A percentile compares a stretch with the other conserved stretches of the same genome.
Conservation (phyloP, 1,140 invertebrate genomes). For the Conus betulinus region DNA sequence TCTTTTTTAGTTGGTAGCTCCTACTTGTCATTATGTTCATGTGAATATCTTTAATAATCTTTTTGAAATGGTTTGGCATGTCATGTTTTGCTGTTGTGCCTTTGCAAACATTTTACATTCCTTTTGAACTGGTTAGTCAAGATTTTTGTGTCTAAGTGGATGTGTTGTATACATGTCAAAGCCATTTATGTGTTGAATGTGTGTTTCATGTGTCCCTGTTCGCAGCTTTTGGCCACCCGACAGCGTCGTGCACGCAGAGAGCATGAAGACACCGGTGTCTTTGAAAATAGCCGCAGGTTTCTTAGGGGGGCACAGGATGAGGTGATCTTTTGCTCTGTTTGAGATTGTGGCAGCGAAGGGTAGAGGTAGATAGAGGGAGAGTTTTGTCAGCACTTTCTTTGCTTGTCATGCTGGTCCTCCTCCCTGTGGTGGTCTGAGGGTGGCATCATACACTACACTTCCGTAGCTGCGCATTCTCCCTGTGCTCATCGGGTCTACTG, state of each 20-base stretch:
- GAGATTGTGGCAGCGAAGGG: not conserved
- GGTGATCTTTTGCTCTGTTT: slow-evolving; percentile 25
- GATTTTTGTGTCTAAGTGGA: no score
- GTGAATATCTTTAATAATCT: no score
- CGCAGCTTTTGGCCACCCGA: not conserved
- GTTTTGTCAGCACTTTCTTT: not conserved
- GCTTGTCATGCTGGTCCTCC: no score
- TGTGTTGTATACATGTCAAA: no score
- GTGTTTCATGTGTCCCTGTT: not conserved
- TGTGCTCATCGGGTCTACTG: no score
- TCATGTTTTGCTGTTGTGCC: no score
- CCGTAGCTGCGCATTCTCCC: no score
- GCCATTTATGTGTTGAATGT: not conserved
- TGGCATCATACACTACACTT: not conserved
- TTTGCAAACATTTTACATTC: no score
- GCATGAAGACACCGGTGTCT: slow-evolving; percentile 14
- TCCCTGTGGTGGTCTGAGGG: not conserved
- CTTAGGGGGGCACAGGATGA: slow-evolving; percentile 15
- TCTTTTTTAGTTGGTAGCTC: no score
- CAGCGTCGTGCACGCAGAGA: slow-evolving; percentile 1
- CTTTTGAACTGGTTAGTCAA: no score
- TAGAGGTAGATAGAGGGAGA: not conserved
- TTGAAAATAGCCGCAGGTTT: slow-evolving; percentile 36
- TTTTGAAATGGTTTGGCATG: no score
- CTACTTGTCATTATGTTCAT: no score